Evolutionary conservation across 1,140 invertebrate species (phyloP).

Genomic region (Cydia strobilella): DNA sequence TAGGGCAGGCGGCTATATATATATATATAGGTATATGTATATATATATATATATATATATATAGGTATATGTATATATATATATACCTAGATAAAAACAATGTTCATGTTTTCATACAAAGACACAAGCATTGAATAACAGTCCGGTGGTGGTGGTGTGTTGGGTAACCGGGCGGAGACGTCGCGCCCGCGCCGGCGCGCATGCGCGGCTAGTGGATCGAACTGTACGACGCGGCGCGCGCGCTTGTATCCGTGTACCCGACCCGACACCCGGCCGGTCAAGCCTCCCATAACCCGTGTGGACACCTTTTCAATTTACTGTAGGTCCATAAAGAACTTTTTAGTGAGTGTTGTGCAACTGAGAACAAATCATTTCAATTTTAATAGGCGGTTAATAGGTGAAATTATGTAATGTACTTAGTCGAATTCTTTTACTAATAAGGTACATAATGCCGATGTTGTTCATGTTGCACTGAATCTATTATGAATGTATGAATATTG

Average conservation of each 20-base stretch:
- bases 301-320: slow-evolving; percentile 6
- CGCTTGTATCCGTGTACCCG: not conserved
- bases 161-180: slow-evolving; percentile 23
- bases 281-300: not conserved
- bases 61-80: no score
- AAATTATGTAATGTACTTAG: slow-evolving; percentile 12
- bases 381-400: slow-evolving; percentile 5
- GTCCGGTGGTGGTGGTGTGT: slow-evolving; percentile 20
- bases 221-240: slow-evolving; percentile 6
- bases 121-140: slow-evolving; percentile 19
- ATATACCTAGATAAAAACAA: no score
- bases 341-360: slow-evolving; percentile 16
- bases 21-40: no score
- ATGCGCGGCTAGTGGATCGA: slow-evolving; percentile 12
- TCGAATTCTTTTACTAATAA: slow-evolving; percentile 13
- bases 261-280: not conserved
- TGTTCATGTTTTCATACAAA: not conserved
- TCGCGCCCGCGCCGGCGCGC: slow-evolving; percentile 12
- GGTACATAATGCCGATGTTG: slow-evolving; percentile 2
- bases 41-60: no score
- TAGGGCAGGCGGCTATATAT: no score
- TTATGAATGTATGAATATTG: not conserved
- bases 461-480: not conserved
- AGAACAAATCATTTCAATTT: not conserved
- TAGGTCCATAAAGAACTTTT: not conserved